Evolutionary conservation across 2,888 invertebrate genomes (phyloP).

Genomic region (Hemistola chrysoprasaria): DNA sequence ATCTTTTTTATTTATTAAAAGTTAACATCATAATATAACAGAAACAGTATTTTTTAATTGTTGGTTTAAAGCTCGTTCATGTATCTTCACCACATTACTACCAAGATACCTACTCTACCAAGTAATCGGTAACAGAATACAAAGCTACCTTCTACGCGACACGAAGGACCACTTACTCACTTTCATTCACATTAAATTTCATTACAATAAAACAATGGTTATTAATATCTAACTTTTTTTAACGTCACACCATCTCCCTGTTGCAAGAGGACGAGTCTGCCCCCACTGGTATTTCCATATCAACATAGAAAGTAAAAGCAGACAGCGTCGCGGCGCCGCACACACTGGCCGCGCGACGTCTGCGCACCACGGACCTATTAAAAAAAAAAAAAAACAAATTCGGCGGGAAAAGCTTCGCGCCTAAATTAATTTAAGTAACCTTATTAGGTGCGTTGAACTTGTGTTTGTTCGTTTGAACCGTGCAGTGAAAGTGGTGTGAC

Average conservation of each 20-base stretch:
- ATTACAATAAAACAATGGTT: too few relatives aligned
- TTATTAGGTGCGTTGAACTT: constrained; percentile 63
- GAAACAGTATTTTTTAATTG: too few relatives aligned
- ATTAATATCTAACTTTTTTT: too few relatives aligned
- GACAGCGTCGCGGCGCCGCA: constrained; percentile 48
- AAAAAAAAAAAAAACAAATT: constrained; percentile 8
- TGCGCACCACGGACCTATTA: constrained; percentile 57
- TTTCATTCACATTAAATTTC: too few relatives aligned
- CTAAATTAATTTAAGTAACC: constrained; percentile 31
- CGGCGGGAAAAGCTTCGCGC: background rate
- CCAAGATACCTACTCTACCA: too few relatives aligned
- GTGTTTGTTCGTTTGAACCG: constrained; percentile 53
- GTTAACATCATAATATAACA: too few relatives aligned
- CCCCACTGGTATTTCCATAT: constrained; percentile 56
- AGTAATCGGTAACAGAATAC: too few relatives aligned
- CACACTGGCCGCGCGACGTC: constrained; percentile 67
- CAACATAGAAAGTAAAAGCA: constrained; percentile 74
- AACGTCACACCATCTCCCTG: constrained; percentile 11
- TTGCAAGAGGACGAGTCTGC: constrained; percentile 20
- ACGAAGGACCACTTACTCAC: too few relatives aligned
- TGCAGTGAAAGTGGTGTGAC: constrained; percentile 77
- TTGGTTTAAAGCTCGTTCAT: too few relatives aligned
- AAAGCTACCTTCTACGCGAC: too few relatives aligned
- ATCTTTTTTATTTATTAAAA: too few relatives aligned
- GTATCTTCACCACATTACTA: too few relatives aligned